phyloP scores from a whole-genome alignment of 2,797 vertebrate genomes.

The Chaenodraco wilsoni region DNA sequence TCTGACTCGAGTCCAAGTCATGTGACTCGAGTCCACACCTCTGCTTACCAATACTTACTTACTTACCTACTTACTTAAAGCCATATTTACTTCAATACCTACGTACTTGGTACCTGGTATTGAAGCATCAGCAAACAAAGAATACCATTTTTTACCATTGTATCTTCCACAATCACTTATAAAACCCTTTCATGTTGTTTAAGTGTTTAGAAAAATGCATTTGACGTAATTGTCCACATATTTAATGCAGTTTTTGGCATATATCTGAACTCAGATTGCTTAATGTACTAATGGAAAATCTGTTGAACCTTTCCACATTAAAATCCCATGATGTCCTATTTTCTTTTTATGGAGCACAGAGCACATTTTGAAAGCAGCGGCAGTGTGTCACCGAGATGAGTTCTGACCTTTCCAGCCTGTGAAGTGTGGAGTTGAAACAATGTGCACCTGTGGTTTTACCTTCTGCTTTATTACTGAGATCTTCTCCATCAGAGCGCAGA shows the following conservation, averaged over 20 bases:
- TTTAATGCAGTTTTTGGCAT: too few relatives aligned
- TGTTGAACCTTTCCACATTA: slow-evolving; percentile 35
- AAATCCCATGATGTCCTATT: slow-evolving; percentile 3
- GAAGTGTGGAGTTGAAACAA: background rate
- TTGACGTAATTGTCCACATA: background rate
- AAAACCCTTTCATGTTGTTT: background rate
- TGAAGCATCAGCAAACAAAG: background rate
- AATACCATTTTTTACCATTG: too few relatives aligned
- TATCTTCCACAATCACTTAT: background rate
- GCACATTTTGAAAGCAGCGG: slow-evolving; percentile 8
- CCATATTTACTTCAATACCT: too few relatives aligned
- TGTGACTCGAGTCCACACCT: too few relatives aligned
- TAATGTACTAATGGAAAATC: slow-evolving; percentile 29
- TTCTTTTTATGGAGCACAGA: slow-evolving; percentile 31
- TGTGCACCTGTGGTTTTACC: slow-evolving; percentile 7
- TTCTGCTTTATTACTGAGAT: background rate
- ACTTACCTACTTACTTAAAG: too few relatives aligned
- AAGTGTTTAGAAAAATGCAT: slow-evolving; percentile 15
- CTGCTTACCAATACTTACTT: too few relatives aligned
- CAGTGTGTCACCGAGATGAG: slow-evolving; percentile 10
- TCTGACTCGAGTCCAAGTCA: too few relatives aligned
- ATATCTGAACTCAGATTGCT: background rate
- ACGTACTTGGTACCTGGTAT: background rate
- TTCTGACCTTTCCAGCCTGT: slow-evolving; percentile 32
- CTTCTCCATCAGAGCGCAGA: background rate